Conservation (phyloP, 2,797 vertebrate species). For the Alectoris magna region DNA sequence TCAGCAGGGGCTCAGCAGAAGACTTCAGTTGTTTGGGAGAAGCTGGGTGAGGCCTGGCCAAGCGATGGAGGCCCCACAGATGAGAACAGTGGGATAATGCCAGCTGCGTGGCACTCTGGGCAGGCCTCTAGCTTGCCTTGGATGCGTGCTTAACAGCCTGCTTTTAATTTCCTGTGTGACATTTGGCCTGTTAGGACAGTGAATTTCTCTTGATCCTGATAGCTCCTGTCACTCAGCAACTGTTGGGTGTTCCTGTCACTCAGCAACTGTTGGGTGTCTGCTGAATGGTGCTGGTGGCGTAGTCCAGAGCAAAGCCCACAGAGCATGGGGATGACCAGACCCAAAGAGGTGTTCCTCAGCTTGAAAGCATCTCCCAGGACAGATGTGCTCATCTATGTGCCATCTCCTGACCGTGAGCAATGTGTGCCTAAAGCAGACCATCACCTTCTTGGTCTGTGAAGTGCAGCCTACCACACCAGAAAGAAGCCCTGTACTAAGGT, state of each 20-base stretch:
- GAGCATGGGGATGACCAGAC: fast-evolving
- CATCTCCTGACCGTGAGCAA: background rate
- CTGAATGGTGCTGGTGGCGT: background rate
- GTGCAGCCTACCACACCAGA: no score
- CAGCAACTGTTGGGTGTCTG: background rate
- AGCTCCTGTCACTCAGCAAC: background rate
- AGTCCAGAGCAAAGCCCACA: background rate
- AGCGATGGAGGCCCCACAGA: background rate
- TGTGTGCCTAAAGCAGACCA: background rate
- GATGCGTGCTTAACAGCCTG: background rate
- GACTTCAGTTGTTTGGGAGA: background rate
- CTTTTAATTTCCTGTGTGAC: background rate
- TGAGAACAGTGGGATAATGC: background rate
- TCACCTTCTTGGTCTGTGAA: background rate
- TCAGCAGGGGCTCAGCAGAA: background rate
- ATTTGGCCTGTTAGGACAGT: background rate
- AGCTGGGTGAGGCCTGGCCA: background rate
- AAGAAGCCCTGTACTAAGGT: background rate
- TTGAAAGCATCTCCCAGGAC: background rate
- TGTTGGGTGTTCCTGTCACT: background rate
- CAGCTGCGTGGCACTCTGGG: background rate
- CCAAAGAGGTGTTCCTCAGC: background rate
- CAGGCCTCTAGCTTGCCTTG: background rate
- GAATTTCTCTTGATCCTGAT: background rate
- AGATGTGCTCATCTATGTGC: background rate